Evolutionary conservation across 2,797 vertebrate species (phyloP).

Genomic region (Hirundo rustica): DNA sequence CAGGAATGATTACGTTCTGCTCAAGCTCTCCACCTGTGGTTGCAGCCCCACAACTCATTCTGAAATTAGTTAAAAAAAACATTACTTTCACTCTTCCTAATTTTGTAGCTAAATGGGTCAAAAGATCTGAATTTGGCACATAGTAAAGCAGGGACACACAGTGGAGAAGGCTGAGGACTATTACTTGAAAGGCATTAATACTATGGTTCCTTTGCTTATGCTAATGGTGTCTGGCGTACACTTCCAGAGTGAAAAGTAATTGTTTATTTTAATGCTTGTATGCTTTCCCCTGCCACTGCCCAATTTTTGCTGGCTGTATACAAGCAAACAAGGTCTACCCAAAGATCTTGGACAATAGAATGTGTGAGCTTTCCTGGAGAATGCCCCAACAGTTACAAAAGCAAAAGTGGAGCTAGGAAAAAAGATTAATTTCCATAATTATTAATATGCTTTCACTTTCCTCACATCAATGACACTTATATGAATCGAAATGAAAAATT

Average conservation of each 20-base stretch:
- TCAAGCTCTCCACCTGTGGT: neutral
- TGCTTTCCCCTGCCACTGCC: neutral
- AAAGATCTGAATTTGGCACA: neutral
- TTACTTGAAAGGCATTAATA: neutral
- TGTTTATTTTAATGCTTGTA: neutral
- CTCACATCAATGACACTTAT: neutral
- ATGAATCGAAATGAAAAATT: neutral
- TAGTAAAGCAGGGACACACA: neutral
- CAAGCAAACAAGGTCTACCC: neutral
- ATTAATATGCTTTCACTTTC: neutral
- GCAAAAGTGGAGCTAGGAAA: neutral
- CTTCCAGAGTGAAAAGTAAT: neutral
- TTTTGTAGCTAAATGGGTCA: neutral
- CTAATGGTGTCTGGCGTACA: neutral
- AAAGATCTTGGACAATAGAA: neutral
- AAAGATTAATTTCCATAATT: neutral
- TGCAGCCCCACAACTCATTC: neutral
- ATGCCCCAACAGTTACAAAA: neutral
- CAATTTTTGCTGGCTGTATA: neutral
- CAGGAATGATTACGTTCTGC: slow-evolving; percentile 6
- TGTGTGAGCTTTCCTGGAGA: neutral
- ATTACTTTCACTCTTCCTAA: neutral
- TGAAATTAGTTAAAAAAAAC: neutral
- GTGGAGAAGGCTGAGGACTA: neutral
- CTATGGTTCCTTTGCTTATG: neutral